Evolutionary conservation across 1,140 invertebrate species (phyloP), one percentile per base, ranked within the genome.

Genomic region (Harpegnathos saltator): DNA sequence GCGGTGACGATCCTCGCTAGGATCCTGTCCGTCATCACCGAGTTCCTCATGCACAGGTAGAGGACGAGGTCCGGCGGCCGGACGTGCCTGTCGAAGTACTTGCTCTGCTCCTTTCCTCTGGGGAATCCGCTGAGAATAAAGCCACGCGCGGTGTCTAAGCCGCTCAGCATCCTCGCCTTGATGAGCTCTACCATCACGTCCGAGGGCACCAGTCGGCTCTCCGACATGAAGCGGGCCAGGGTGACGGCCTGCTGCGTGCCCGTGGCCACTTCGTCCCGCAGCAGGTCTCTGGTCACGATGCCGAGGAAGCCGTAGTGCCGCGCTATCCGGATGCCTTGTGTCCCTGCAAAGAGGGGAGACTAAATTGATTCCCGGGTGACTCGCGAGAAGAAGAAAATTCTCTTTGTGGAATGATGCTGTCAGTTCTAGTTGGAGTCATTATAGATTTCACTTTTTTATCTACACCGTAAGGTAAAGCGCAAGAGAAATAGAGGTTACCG

Each of bases 91-190:
- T 90, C 78, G n/a, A 90, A 90, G 2, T 86, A 0, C 12, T 75
- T 74, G 5, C 66, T 58, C 11, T 90, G 84, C 0, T 24, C 15
- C 9, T 62, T 88, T 0, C 84, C 33, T 7, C 59, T 69, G 0
- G 89, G 89, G 26, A 87, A 90, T n/a, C 89, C 89, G 3, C 59
- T 59, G 4, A 90, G 0, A 3, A 90, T 12, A 12, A 90, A 89
- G 9, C 89, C 89, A 0, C 71, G 85, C 2, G 56, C 48, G 3
- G 11, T 7, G 1, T 29, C 1, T 7, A 89, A 14, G 0, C 24
- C 24, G 3, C 56, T 29, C 0, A 89, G 17, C 83, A 90, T 90
- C 19, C 26, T 87, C 0, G 12, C 22, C 12, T 82, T 71, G 15
- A 90, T 83, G 17, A 90, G 17, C n/a, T 90, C 83, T 5, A 90